Percentiles rank a stretch among this genome's conserved stretches.
Conservation (phyloP, 2,888 invertebrate genomes). For the Plebejus argus region DNA sequence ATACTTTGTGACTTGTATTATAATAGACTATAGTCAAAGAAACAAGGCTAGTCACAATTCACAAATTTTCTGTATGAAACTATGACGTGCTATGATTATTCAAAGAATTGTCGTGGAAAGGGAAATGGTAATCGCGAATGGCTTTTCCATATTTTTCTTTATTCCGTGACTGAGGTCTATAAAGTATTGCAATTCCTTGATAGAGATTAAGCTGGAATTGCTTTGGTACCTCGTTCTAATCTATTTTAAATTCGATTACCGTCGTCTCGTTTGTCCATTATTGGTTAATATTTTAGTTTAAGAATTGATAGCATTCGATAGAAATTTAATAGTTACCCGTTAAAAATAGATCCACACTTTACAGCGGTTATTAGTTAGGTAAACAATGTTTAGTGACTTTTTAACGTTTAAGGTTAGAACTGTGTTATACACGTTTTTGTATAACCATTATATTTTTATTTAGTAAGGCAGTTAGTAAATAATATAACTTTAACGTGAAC, state of each 20-base stretch:
- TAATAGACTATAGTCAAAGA: too few relatives aligned
- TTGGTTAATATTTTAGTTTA: slow-evolving; percentile 12
- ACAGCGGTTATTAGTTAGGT: background rate
- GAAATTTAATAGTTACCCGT: background rate
- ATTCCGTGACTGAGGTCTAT: slow-evolving; percentile 22
- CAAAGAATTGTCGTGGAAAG: background rate
- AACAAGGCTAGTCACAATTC: background rate
- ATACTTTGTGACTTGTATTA: too few relatives aligned
- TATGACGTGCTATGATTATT: slow-evolving; percentile 10
- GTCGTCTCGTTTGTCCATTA: slow-evolving; percentile 11
- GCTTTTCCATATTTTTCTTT: slow-evolving; percentile 21
- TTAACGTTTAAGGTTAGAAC: too few relatives aligned
- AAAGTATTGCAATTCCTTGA: slow-evolving; percentile 23
- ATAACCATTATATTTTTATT: too few relatives aligned
- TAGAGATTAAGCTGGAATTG: slow-evolving; percentile 23
- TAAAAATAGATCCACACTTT: background rate
- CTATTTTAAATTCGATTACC: slow-evolving; percentile 25
- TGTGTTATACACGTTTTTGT: too few relatives aligned
- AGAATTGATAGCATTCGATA: background rate
- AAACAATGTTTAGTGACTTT: background rate
- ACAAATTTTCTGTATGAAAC: background rate
- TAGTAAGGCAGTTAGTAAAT: too few relatives aligned
- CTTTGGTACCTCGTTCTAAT: slow-evolving; percentile 24
- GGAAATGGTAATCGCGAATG: background rate
- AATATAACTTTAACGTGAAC: too few relatives aligned